Evolutionary conservation across 2,888 invertebrate species (phyloP), one percentile per base, ranked within the genome.

Genomic region (Liopterus haemorrhoidalis): DNA sequence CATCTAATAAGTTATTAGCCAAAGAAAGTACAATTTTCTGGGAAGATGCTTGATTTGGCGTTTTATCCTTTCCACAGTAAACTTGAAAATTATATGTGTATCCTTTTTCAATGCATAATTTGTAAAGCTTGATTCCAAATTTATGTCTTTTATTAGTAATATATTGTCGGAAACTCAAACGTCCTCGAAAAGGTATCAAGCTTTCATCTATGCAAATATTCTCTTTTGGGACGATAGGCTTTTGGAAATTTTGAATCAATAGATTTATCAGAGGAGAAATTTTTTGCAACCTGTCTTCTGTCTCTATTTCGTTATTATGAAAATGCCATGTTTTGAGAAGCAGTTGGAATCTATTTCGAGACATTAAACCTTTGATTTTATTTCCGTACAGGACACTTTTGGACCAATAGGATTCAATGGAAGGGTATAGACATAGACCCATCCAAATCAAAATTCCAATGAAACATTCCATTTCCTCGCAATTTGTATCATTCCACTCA

Each of bases 121-220:
- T 53, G 30, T 28, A 50, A 3, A 53, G 20, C 35, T 54, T 52
- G 14, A 54, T 41, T 5, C 51, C 49, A 41, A 54, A 55, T 42
- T 52, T 54, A 31, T 55, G 52, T 9, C 50, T 27, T 41, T 53
- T 53, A 33, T 52, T 49, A 14, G 31, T 49, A n/a, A 55, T 53
- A 27, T 54, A 54, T 27, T 54, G 54, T 28, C 36, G 40, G 35
- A 57, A 54, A 28, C 40, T 42, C 27, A 53, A 18, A n/a, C 44
- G 20, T 9, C 53, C 54, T 33, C 46, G 30, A 28, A 53, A 48
- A 11, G 53, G 49, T 6, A 56, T 44, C 5, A 54, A 22, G 3
- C 54, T 53, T 49, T 54, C 52, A 31, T 53, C 52, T 12, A 53
- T 48, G n/a, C n/a, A n/a, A n/a, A n/a, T n/a, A n/a, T n/a, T n/a